These are phyloP conservation scores for Drosophila limbata DNA, from an alignment of 2,888 invertebrate genomes.

Conservation along the genomic window DNA sequence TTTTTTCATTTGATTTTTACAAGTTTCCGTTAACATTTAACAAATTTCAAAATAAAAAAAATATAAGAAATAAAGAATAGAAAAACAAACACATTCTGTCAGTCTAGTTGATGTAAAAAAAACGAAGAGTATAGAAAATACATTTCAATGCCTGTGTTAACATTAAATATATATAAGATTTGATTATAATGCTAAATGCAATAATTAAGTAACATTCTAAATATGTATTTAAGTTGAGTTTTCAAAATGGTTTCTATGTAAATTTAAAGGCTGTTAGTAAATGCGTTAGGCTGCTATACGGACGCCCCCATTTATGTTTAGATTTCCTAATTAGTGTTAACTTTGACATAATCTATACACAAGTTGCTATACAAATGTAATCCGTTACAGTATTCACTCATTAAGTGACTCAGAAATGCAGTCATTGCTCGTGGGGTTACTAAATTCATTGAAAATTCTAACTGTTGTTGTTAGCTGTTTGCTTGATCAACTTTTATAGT, in stretches of 20 bases:
- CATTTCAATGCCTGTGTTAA: constrained; percentile 38
- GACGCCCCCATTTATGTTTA: neutral
- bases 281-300: constrained; percentile 40
- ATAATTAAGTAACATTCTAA: constrained; percentile 63
- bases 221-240: constrained; percentile 21
- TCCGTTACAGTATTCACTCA: constrained; percentile 11
- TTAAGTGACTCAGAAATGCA: constrained; percentile 29
- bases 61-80: neutral
- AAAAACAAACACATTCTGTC: constrained; percentile 50
- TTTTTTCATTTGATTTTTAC: constrained; percentile 34
- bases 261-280: constrained; percentile 48
- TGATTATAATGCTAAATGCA: constrained; percentile 69
- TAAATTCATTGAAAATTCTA: constrained; percentile 46
- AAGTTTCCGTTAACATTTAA: constrained; percentile 32
- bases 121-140: constrained; percentile 51
- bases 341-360: constrained; percentile 30
- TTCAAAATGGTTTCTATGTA: constrained; percentile 14
- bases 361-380: constrained; percentile 14
- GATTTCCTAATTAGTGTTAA: constrained; percentile 26
- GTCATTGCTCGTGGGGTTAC: constrained; percentile 10
- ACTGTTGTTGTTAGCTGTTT: constrained; percentile 1
- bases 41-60: constrained; percentile 27
- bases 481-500: constrained; percentile 8
- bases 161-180: constrained; percentile 39
- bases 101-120: constrained; percentile 67